Base-by-base conservation (phyloP, 2,797 vertebrate species). In the Catharus ustulatus region DNA sequence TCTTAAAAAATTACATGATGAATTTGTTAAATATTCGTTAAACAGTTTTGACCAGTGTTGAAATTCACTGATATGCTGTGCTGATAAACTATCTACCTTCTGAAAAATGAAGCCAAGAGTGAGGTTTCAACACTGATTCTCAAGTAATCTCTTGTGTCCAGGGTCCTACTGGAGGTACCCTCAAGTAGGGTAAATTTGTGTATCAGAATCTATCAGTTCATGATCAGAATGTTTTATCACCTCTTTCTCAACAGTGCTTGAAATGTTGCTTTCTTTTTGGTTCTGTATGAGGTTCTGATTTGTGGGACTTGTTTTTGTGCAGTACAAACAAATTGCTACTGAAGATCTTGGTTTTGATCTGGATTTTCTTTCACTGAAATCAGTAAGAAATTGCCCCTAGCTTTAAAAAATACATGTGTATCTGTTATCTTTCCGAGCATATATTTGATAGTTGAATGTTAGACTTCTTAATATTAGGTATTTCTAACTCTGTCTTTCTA, bases 141-240 rank as follows among this genome's bases (percentile, higher is more conserved):
- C 40, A 32, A 42, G 32, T 46, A 38, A 48, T 26, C 6, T 67
- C 21, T 72, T 46, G 14, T 34, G 34, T 52, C 9, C 27, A 43
- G 19, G 7, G 21, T 86, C 42, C 27, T 52, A 23, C 17, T 63
- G 26, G 11, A 87, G 55, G 15, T 16, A 46, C 5, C 6, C 7
- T 75, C 4, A 7, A 36, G 9, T 6, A 58, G 11, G 15, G 16
- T 62, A 11, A 74, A 12, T 82, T 43, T 30, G 13, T 7, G 2
- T 72, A 19, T 68, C 4, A 24, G 51, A 89, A 63, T 55, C 26
- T 1, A 2, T 30, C 0, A 0, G 15, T 51, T 91, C 0, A 0
- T 69, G 10, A 58, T 24, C 27, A 88, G 42, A 73, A 64, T 0
- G 3, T 9, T 36, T 9, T 45, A 34, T 23, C 7, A 38, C 57